Evolutionary conservation across 2,888 invertebrate genomes (phyloP).

Genomic region (Cheilosia scutellata): DNA sequence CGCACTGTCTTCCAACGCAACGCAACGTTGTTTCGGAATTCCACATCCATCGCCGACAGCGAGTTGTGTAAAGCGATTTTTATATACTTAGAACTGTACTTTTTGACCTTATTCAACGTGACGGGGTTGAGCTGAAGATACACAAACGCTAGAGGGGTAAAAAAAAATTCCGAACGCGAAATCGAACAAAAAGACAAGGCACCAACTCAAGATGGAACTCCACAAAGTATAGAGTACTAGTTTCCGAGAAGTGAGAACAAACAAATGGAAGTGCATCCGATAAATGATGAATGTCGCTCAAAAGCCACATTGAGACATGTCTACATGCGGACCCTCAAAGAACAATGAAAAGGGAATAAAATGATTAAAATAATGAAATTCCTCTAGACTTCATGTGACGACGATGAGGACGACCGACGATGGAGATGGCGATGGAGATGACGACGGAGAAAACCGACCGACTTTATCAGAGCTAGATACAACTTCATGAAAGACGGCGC

Average conservation of each 20-base stretch:
- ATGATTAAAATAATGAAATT: conserved; percentile 24
- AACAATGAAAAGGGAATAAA: not conserved
- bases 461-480: not conserved
- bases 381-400: conserved; percentile 12
- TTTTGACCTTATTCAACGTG: conserved; percentile 23
- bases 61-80: conserved; percentile 26
- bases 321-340: not conserved
- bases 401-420: not conserved
- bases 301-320: not conserved
- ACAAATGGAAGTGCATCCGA: conserved; percentile 6
- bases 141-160: not conserved
- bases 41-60: conserved; percentile 20
- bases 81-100: conserved; percentile 1
- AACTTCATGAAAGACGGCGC: not conserved
- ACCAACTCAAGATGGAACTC: conserved; percentile 1
- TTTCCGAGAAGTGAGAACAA: not conserved
- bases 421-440: not conserved
- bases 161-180: not conserved
- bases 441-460: not conserved
- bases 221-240: not conserved
- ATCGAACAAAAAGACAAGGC: not conserved
- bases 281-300: conserved; percentile 19
- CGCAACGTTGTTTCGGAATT: not conserved
- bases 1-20: too few relatives aligned
- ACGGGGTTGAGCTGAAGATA: not conserved